Base-by-base conservation (phyloP, 2,888 invertebrate species). In the Rosalia funebris region DNA sequence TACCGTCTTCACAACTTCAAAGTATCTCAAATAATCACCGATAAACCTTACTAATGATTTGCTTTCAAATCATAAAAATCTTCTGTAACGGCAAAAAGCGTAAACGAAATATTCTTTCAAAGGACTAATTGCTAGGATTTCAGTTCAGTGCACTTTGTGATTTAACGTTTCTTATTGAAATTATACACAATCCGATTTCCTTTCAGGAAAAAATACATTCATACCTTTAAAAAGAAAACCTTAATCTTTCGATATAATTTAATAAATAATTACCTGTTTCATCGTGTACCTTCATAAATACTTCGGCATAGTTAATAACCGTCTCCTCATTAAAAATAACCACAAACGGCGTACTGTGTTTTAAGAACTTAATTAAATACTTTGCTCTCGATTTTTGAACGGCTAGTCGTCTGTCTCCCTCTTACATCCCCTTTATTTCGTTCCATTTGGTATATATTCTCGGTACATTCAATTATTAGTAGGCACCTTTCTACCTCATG, bases 11-110 rank as follows among this genome's bases (percentile, higher is more conserved):
- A 65, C 56, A 76, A 79, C 76, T 75, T 79, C 78, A 78, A 78
- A 79, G 78, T 68, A 68, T 66, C 63, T 68, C 71, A 76, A 77
- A 77, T 79, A 78, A 81, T 80, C 79, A 80, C 76, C 77, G 79
- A 79, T 81, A 81, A 81, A 80, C 79, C 79, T 77, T 77, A 77
- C 80, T 81, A 81, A 82, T 81, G 81, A 80, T 80, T 78, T 79
- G 77, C 79, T 69, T 70, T 69, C 68, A 73, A 77, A 77, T 77
- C 76, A 72, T 75, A 78, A 80, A 80, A 81, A 79, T 79, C 77
- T 75, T 66, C 71, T 71, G 66, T 61, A 73, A 72, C 70, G 71
- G 74, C 71, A 77, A 76, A 78, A 77, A 77, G 76, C 78, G 77
- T 75, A 77, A 79, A 78, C 76, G 76, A 69, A 70, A 72, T 72